Base-by-base conservation (phyloP, 2,797 vertebrate species). In the Toxotes lorentzi region DNA sequence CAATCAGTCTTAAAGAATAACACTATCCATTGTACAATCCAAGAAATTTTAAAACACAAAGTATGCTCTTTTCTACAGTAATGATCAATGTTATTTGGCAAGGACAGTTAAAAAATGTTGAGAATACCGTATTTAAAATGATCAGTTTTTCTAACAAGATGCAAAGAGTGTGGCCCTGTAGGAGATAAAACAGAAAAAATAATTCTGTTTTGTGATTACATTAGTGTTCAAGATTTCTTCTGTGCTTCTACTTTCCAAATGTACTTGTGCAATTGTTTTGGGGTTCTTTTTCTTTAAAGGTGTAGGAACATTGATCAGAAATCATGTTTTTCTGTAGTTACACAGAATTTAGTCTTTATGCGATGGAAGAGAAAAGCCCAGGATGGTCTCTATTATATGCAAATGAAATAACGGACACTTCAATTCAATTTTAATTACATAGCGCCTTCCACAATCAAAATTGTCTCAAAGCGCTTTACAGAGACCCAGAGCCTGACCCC, bases 21-120 rank as follows among this genome's bases (percentile, higher is more conserved):
- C 64, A 84, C 65, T 73, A 76, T 61, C 8, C 21, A 69, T 16
- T 76, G 45, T 76, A 27, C 68, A 80, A 57, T 79, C n/a, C 60
- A 70, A 58, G 38, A 66, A 54, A 54, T 32, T 41, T 70, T 11
- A 27, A 47, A 73, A 48, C 9, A 34, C 30, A 62, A 50, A 70
- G 40, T 34, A 47, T 61, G 50, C 43, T 69, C 5, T 83, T 71
- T 79, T 77, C 21, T 50, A 67, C 41, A 35, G 23, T 65, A 34
- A 60, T 68, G 21, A 41, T 47, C 4, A 35, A 2, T 41, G 58
- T 45, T 0, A 60, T 61, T 78, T 83, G 24, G 45, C 40, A 76
- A 61, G 11, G 10, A 74, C 30, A 67, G 27, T 53, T 56, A 13
- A 48, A 48, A 69, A 67, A 74, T 32, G 16, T 43, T 34, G 38